Evolutionary conservation across 2,113 vertebrate genomes (phyloP).

Genomic region (Oriolus oriolus): DNA sequence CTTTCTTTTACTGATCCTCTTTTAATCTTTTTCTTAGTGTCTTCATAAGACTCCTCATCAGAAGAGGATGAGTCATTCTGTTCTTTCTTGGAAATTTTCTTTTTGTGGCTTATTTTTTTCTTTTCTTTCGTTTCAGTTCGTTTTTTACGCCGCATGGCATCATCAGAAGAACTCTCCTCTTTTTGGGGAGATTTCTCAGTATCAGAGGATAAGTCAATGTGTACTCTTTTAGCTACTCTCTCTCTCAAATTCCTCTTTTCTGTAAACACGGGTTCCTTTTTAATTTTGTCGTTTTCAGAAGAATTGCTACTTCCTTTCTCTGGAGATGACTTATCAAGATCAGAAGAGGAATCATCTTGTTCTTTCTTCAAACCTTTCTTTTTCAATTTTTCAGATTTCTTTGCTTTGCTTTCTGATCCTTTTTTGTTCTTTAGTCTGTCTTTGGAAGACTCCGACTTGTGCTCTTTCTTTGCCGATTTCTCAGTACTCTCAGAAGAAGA

Average conservation of each 20-base stretch:
- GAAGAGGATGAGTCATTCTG: slow-evolving; percentile 69
- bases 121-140: slow-evolving; percentile 59
- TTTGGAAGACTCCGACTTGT: slow-evolving; percentile 43
- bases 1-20: slow-evolving; percentile 60
- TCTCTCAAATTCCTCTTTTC: slow-evolving; percentile 53
- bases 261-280: background rate
- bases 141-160: slow-evolving; percentile 34
- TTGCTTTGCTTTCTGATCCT: slow-evolving; percentile 21
- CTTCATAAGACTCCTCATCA: slow-evolving; percentile 69
- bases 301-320: slow-evolving; percentile 62
- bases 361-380: slow-evolving; percentile 61
- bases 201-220: slow-evolving; percentile 64
- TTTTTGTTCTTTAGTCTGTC: slow-evolving; percentile 19
- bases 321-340: slow-evolving; percentile 43
- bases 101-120: slow-evolving; percentile 67
- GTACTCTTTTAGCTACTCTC: slow-evolving; percentile 42
- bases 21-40: slow-evolving; percentile 66
- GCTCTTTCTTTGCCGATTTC: slow-evolving; percentile 48
- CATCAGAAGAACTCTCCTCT: slow-evolving; percentile 63
- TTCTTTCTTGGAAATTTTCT: slow-evolving; percentile 61
- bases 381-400: slow-evolving; percentile 52
- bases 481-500: slow-evolving; percentile 61
- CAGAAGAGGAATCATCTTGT: slow-evolving; percentile 48
- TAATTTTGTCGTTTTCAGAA: slow-evolving; percentile 65
- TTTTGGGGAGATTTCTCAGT: slow-evolving; percentile 65